Evolutionary conservation across 1,140 invertebrate species (phyloP).

Genomic region (Micrasema minimum): DNA sequence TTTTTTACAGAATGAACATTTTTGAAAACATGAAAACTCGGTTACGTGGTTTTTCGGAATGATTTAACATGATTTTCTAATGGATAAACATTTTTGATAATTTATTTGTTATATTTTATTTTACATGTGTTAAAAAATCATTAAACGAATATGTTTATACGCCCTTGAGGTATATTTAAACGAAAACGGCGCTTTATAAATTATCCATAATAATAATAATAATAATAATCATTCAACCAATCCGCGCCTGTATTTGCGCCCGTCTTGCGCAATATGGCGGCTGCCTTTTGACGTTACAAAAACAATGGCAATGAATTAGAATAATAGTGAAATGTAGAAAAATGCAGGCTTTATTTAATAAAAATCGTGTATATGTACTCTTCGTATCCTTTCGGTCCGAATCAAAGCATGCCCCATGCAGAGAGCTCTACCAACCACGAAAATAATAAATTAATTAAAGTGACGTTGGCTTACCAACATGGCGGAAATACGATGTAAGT

Average conservation of each 20-base stretch:
- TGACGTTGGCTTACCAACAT: slow-evolving; percentile 13
- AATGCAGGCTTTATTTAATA: slow-evolving; percentile 28
- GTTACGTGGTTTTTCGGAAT: too few relatives aligned
- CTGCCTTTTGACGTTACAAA: slow-evolving; percentile 47
- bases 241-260: background rate
- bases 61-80: too few relatives aligned
- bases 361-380: slow-evolving; percentile 8
- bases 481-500: slow-evolving; percentile 34
- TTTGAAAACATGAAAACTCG: too few relatives aligned
- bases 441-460: slow-evolving; percentile 40
- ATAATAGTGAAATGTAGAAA: slow-evolving; percentile 48
- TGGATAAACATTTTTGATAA: too few relatives aligned
- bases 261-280: slow-evolving; percentile 13
- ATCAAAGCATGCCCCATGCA: slow-evolving; percentile 47
- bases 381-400: slow-evolving; percentile 46
- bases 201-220: too few relatives aligned
- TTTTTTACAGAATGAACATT: too few relatives aligned
- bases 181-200: too few relatives aligned
- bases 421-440: slow-evolving; percentile 28
- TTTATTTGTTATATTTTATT: too few relatives aligned
- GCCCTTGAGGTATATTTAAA: too few relatives aligned
- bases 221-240: too few relatives aligned
- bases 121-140: too few relatives aligned
- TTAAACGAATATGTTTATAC: too few relatives aligned
- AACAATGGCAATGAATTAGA: slow-evolving; percentile 48